Percentiles rank a stretch among this genome's conserved stretches.
phyloP scores from a whole-genome alignment of 2,113 vertebrate species.

The Megaceryle maxima region DNA sequence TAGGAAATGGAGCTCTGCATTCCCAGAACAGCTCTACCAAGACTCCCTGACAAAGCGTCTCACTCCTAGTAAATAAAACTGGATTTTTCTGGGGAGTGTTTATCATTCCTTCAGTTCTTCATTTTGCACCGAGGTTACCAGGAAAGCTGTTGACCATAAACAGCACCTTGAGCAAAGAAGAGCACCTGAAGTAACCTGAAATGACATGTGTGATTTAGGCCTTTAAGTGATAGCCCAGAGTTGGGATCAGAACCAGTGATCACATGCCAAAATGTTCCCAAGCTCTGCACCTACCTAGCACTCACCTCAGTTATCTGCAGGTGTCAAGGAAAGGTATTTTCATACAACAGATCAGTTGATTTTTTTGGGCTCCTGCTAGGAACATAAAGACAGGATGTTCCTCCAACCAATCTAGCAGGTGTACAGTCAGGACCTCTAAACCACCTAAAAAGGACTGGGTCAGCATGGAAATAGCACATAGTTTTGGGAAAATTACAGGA shows the following conservation, averaged over 20 bases:
- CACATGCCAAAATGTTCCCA: not conserved
- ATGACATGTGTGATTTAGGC: not conserved
- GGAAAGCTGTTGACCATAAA: not conserved
- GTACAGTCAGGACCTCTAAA: not conserved
- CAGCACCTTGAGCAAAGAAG: not conserved
- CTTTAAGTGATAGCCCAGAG: not conserved
- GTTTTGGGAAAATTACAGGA: not conserved
- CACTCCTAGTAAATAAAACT: not conserved
- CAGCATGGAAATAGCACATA: not conserved
- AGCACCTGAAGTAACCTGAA: not conserved
- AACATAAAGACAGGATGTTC: not conserved
- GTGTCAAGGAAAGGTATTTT: not conserved
- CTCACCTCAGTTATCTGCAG: not conserved
- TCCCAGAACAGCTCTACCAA: not conserved
- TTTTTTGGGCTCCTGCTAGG: not conserved
- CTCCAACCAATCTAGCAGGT: not conserved
- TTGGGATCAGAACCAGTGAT: not conserved
- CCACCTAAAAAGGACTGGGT: not conserved
- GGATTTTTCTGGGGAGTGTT: not conserved
- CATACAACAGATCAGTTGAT: not conserved
- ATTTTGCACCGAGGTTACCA: not conserved
- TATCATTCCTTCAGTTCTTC: not conserved
- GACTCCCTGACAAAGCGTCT: not conserved
- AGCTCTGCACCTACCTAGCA: not conserved
- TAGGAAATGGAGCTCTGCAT: not conserved